Base-by-base conservation (phyloP, 2,888 invertebrate genomes). In the Aleiodes testaceus region DNA sequence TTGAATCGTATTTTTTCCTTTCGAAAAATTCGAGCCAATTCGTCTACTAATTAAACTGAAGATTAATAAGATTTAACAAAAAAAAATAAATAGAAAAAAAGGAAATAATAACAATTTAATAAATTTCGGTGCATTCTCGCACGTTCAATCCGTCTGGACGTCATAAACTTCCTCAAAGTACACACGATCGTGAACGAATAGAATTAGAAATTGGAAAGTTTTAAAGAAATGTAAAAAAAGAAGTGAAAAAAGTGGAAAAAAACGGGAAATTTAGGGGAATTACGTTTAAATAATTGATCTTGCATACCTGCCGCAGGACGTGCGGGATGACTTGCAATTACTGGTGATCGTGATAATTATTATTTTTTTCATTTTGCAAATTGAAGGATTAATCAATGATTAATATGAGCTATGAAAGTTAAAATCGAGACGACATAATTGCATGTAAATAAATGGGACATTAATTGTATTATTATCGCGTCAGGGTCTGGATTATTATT, bases 271-370 rank as follows among this genome's bases (percentile, higher is more conserved):
- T 71, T 36, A 42, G 26, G 52, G 36, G 42, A 67, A 61, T 50
- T 18, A 65, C n/a, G 20, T 55, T 30, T 55, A 30, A 63, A 70
- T 66, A 69, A 69, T 74, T 70, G 45, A 66, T 74, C 74, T 74
- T 73, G 69, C 66, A 69, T 70, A 67, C 72, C 73, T 75, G 77
- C 75, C 74, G 73, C 77, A 74, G 73, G 72, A 74, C 74, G 76
- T 69, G 74, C 67, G 72, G 74, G 72, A 72, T 70, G 47, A 59
- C 16, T 16, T 36, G 9, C 18, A 66, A 72, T 74, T 63, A 22
- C 14, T n/a, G n/a, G 30, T 47, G 63, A 42, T 45, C 36, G 30
- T 64, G 30, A 63, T 26, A 5, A 26, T 63, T 61, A 20, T 70
- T 49, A 70, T 59, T 72, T 66, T 59, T 72, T 66, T 53, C 61